Base-by-base conservation (phyloP, 2,113 vertebrate species). In the Micronycteris hirsuta region DNA sequence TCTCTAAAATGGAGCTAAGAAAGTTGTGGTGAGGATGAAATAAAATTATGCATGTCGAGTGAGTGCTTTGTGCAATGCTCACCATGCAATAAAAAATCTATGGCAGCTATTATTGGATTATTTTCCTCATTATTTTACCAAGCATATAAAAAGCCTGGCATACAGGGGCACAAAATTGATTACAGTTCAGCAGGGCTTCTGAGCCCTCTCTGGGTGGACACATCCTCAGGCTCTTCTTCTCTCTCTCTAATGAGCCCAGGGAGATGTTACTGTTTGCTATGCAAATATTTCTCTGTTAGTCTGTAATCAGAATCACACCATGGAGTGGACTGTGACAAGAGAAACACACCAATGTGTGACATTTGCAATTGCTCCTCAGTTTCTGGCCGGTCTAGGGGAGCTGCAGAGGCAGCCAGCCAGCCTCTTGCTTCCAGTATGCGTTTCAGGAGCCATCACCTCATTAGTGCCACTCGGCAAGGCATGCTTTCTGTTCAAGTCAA, bases 261-360 rank as follows among this genome's bases (percentile, higher is more conserved):
- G 74, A 47, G 17, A 68, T 9, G 80, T 1, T 43, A 74, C 61
- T 56, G 33, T 83, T 89, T 63, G 74, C 67, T 52, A 9, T 2
- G 43, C 65, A 91, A 89, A 93, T 36, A 28, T 6, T 26, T 8
- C 0, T 0, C n/a, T 22, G 26, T 49, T 58, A 7, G 20, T 36
- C 73, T 83, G 8, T 15, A 82, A 68, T 33, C 31, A 11, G 28
- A 52, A 2, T 38, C 58, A 1, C 38, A n/a, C 15, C 49, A 10
- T 2, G 3, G 5, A 45, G 43, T 2, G 41, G 31, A 24, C 19
- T 7, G 24, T 6, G 17, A 45, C n/a, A 61, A 56, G 43, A 38
- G 13, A 43, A 61, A 67, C 16, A 9, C 4, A 0, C 20, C 0
- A 14, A 1, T 0, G 1, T 45, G 56, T 65, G 47, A 17, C 41